Conservation (phyloP, 2,113 vertebrate species). For the Pelvicachromis taeniatus region DNA sequence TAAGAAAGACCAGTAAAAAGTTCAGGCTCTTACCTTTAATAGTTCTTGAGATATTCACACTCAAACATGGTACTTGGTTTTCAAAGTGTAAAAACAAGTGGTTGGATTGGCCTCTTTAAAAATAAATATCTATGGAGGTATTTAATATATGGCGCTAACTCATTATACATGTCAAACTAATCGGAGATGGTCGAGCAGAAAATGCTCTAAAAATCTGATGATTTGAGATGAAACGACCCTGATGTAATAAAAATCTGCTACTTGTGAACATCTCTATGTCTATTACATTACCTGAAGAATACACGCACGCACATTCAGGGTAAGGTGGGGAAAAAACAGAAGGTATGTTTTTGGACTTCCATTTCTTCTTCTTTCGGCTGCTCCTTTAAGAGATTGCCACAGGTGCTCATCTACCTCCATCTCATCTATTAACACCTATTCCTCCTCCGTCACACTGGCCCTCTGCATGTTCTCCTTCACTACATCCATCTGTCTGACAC, state of each 20-base stretch:
- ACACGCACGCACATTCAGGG: neutral
- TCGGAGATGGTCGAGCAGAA: neutral
- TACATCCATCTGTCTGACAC: neutral
- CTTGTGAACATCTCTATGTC: neutral
- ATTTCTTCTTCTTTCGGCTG: too few species aligned
- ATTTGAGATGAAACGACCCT: fast-evolving
- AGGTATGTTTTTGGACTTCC: neutral
- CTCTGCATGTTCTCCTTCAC: neutral
- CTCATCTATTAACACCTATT: neutral
- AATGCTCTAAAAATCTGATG: neutral
- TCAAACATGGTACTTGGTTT: neutral
- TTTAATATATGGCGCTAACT: neutral
- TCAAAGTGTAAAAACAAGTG: neutral
- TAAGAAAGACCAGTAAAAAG: neutral
- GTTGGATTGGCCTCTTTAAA: neutral
- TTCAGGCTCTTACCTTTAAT: neutral
- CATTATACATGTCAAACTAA: fast-evolving
- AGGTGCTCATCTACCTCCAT: neutral
- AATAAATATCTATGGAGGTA: neutral
- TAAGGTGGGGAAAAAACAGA: neutral
- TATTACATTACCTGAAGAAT: neutral
- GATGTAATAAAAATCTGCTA: neutral
- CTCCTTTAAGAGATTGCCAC: neutral
- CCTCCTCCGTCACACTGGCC: fast-evolving
- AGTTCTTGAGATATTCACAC: neutral